Base-by-base conservation (phyloP, 2,888 invertebrate genomes). In the Agrochola lota region DNA sequence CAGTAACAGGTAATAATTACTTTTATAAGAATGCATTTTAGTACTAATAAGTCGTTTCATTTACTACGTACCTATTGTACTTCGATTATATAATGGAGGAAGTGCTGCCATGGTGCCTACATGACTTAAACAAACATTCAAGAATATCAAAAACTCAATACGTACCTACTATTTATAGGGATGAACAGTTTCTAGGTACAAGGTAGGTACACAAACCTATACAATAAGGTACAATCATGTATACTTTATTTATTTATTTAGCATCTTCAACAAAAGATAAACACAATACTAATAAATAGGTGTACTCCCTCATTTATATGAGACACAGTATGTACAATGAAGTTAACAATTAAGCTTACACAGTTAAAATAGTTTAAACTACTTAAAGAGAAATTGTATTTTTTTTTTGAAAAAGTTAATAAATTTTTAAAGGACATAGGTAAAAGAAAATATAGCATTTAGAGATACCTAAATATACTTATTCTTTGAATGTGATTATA, bases 401-500 rank as follows among this genome's bases (percentile, higher is more conserved):
- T 2, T 52, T 52, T 52, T 52, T 15, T n/a, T 5, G 35, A 35
- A n/a, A 23, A 63, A 63, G 12, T 12, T 7, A 6, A 30, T 20
- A 2, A 0, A 2, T 30, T 60, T 60, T 63, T 60, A 30, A 23
- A 35, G 12, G 23, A 23, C 1, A 20, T 60, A 46, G 15, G 46
- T 15, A 30, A 30, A 35, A 35, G 11, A 20, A 35, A 35, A 35
- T 35, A 23, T 23, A 8, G 5, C 9, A 30, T 20, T 30, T 60
- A 35, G 23, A 35, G 11, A 23, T 35, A 23, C 20, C 11, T 62
- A 30, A 35, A 40, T n/a, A 40, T 23, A 63, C 23, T 63, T 35
- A 35, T 91, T 88, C 87, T 83, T 79, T 46, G 5, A 46, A 46
- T 46, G 46, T 15, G 46, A 46, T 15, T 12, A 46, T 46, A 5